These are phyloP conservation scores for Drosophila repleta DNA, from an alignment of 1,140 invertebrate species.

Conservation along the genomic window DNA sequence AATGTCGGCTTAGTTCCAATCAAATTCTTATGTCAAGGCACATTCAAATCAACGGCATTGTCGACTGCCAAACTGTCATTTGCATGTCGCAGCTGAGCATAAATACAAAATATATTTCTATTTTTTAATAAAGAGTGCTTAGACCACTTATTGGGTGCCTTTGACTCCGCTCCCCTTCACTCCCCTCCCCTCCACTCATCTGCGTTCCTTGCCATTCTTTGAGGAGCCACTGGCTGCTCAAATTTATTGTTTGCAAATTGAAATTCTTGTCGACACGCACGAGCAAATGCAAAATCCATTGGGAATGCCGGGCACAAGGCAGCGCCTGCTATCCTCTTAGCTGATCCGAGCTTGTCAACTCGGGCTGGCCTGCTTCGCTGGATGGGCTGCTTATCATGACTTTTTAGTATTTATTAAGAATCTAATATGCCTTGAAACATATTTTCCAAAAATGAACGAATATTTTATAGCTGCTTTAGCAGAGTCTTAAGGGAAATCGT, in stretches of 20 bases:
- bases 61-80: slow-evolving; percentile 65
- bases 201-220: slow-evolving; percentile 22
- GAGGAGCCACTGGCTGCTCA: slow-evolving; percentile 66
- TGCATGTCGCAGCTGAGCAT: slow-evolving; percentile 65
- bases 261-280: slow-evolving; percentile 81
- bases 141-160: slow-evolving; percentile 36
- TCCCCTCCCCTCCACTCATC: slow-evolving; percentile 5
- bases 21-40: slow-evolving; percentile 53
- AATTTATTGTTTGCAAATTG: slow-evolving; percentile 82
- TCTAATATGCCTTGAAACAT: slow-evolving; percentile 57
- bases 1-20: slow-evolving; percentile 51
- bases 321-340: slow-evolving; percentile 22
- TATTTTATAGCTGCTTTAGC: slow-evolving; percentile 47
- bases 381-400: slow-evolving; percentile 63
- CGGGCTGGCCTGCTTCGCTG: slow-evolving; percentile 41
- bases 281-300: slow-evolving; percentile 68
- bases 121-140: slow-evolving; percentile 74
- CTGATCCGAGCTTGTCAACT: slow-evolving; percentile 52
- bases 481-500: slow-evolving; percentile 12
- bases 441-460: slow-evolving; percentile 58
- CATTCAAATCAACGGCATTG: slow-evolving; percentile 55
- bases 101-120: slow-evolving; percentile 69
- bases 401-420: slow-evolving; percentile 74
- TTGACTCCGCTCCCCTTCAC: background rate
- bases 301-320: slow-evolving; percentile 60